Conservation (phyloP, 2,113 vertebrate genomes). For the Argyrosomus japonicus region DNA sequence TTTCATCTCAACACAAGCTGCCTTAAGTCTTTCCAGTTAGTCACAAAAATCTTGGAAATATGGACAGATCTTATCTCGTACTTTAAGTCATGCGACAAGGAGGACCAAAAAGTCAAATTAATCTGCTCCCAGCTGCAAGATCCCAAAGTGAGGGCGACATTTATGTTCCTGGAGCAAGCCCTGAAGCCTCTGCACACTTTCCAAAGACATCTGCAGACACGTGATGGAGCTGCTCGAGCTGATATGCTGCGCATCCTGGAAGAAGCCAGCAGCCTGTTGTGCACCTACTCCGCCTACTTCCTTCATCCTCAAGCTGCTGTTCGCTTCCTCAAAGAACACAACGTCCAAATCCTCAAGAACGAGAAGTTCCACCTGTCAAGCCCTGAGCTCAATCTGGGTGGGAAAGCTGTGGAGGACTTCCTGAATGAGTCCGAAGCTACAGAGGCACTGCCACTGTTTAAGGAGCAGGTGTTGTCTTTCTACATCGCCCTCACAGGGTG, state of each 20-base stretch:
- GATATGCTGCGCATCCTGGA: conserved; percentile 72
- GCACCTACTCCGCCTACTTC: conserved; percentile 76
- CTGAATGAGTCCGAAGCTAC: conserved; percentile 50
- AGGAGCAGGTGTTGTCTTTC: conserved; percentile 69
- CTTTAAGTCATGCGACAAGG: conserved; percentile 66
- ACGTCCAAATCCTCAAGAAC: conserved; percentile 70
- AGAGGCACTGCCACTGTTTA: conserved; percentile 47
- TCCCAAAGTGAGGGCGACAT: conserved; percentile 75
- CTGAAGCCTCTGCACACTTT: conserved; percentile 78
- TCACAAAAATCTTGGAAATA: conserved; percentile 69
- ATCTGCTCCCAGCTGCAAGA: conserved; percentile 77
- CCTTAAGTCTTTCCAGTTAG: conserved; percentile 65
- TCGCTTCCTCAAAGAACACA: conserved; percentile 71
- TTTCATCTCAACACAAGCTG: conserved; percentile 60
- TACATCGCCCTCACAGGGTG: conserved; percentile 72
- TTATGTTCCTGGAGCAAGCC: conserved; percentile 78
- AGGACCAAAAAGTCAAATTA: conserved; percentile 57
- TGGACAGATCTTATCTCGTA: conserved; percentile 79
- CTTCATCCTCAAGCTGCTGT: conserved; percentile 74
- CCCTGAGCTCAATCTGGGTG: conserved; percentile 62
- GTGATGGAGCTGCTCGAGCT: conserved; percentile 43
- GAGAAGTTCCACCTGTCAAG: conserved; percentile 62
- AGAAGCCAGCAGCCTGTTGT: conserved; percentile 74
- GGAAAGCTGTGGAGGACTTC: conserved; percentile 68
- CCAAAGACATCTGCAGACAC: conserved; percentile 63